Evolutionary conservation across 1,140 invertebrate genomes (phyloP), one percentile per base, ranked within the genome.

Genomic region (Papilio polytes): DNA sequence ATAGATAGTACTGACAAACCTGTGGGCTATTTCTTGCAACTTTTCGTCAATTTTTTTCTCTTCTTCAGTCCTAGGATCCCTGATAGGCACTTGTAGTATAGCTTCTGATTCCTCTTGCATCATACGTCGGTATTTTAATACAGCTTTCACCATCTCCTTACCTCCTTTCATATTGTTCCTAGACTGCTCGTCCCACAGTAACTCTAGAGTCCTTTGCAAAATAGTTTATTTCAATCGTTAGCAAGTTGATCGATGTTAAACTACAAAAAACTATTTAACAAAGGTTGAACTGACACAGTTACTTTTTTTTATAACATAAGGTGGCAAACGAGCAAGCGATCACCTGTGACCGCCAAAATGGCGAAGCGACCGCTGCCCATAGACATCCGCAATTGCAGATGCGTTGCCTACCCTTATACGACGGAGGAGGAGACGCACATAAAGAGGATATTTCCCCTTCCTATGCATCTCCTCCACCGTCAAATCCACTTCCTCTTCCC

Each of bases 1-100:
- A n/a, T 20, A 15, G 12, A 70, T 18, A 3, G 15, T 36, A 0
- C 12, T 7, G 4, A 36, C 26, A 70, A 70, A 92, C 92, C 85
- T 90, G 80, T 92, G 85, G 48, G 85, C 90, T 8, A 93, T 74
- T 9, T 86, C 85, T 80, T 94, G 92, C 48, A 93, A 80, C 41
- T 87, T 81, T n/a, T 89, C 85, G 53, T 93, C 89, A 0, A 85
- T 86, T 0, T 48, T 77, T 7, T 85, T 84, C 76, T 93, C 90
- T 7, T 88, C 82, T 56, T 89, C 88, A 18, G 84, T 15, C 22
- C 92, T 83, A 10, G 66, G 74, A 53, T 94, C 92, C 13, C 85
- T 36, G 15, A 93, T 87, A 2, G 91, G 89, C 3, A 87, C 72
- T 41, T 89, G 81, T 8, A 90, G 80, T 44, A 93, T 85, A 8